Evolutionary conservation across 2,113 vertebrate species (phyloP).

Genomic region (Jaculus jaculus): DNA sequence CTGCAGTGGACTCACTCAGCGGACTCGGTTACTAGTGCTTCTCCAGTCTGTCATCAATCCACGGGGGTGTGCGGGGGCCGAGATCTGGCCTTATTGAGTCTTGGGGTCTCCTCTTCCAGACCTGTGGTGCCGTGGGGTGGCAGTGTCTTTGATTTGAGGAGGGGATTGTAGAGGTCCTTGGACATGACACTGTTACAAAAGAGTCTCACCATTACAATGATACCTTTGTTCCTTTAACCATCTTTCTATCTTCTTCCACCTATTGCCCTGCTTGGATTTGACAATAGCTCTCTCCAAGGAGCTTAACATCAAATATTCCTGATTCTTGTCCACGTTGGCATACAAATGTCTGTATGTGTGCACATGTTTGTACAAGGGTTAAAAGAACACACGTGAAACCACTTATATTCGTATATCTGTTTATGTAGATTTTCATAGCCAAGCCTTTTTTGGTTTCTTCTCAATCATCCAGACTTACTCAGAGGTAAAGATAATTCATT

Average conservation of each 20-base stretch:
- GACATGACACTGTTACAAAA: background rate
- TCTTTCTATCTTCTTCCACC: background rate
- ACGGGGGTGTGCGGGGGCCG: no score
- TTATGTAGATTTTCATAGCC: background rate
- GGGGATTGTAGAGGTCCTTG: no score
- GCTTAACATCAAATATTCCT: background rate
- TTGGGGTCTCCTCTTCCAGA: background rate
- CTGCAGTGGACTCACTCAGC: background rate
- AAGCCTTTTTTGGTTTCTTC: background rate
- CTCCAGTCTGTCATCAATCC: no score
- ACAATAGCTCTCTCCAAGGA: background rate
- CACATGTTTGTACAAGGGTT: background rate
- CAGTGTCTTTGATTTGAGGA: background rate
- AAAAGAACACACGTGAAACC: background rate
- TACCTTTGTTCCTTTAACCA: background rate
- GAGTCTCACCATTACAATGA: background rate
- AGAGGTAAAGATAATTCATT: conserved; percentile 15
- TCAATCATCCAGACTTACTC: background rate
- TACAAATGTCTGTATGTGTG: background rate
- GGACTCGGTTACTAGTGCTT: background rate
- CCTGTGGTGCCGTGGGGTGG: background rate
- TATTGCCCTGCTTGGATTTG: background rate
- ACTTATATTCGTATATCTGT: background rate
- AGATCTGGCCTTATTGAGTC: background rate
- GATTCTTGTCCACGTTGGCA: background rate